Base-by-base conservation (phyloP, 2,113 vertebrate species). In the Anolis carolinensis region DNA sequence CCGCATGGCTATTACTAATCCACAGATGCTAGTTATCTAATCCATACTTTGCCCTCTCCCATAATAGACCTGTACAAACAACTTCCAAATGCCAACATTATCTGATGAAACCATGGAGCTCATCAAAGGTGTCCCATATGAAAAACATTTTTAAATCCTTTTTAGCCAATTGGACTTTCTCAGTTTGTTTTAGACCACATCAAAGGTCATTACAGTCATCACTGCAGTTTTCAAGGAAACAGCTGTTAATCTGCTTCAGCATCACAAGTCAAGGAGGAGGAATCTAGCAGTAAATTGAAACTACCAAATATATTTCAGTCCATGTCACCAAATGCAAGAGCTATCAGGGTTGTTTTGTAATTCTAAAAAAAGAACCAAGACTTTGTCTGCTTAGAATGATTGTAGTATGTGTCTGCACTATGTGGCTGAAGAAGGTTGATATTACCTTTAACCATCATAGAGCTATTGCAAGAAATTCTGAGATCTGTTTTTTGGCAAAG, bases 71-170 rank as follows among this genome's bases (percentile, higher is more conserved):
- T 75, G 68, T 20, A 34, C n/a, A 18, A 68, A 30, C 63, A 50
- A 52, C 74, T 52, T 84, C 59, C n/a, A 85, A 78, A 50, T 67
- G n/a, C 34, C 68, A 10, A n/a, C 30, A 84, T 84, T 77, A 77
- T 68, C 39, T 84, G 30, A 70, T 68, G 55, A 63, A 70, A 5
- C 34, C 14, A 6, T 68, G 25, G 21, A 34, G 65, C n/a, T 80
- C 48, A 85, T 59, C 20, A 85, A 63, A 30, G 68, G 39, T 14
- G 2, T 18, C 9, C 39, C 21, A 52, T 8, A 11, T 4, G 48
- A 25, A 75, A 77, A 68, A 39, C n/a, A 75, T 75, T 75, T 68
- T 34, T 30, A 74, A 27, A 79, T 11, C 34, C 8, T 25, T 63
- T 74, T 62, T 63, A 25, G 34, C 55, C 44, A 79, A n/a, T 8